Evolutionary conservation across 2,888 invertebrate genomes (phyloP).

Genomic region (Morpho achilles): DNA sequence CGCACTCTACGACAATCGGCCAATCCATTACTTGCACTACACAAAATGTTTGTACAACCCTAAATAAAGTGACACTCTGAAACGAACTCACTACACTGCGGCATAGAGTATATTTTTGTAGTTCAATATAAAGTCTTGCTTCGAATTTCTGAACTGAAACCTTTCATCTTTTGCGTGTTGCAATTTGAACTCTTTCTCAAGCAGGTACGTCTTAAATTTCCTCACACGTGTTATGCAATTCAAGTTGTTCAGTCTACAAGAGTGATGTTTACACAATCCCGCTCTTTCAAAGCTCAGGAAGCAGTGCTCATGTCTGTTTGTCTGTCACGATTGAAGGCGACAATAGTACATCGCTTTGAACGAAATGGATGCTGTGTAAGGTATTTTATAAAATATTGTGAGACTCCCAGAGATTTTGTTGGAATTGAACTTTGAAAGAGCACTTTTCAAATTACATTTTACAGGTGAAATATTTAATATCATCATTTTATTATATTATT

Average conservation of each 20-base stretch:
- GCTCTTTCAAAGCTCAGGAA: conserved; percentile 34
- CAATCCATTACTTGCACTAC: conserved; percentile 36
- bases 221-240: conserved; percentile 10
- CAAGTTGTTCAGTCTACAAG: conserved; percentile 20
- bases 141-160: conserved; percentile 9
- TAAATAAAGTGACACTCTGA: conserved; percentile 6
- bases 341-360: conserved; percentile 27
- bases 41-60: conserved; percentile 28
- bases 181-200: conserved; percentile 8
- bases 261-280: conserved; percentile 36
- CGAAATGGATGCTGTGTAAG: conserved; percentile 28
- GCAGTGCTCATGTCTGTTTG: conserved; percentile 33
- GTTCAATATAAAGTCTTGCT: background rate
- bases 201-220: background rate
- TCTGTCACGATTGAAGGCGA: conserved; percentile 32
- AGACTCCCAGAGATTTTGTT: conserved; percentile 8
- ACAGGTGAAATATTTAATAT: no score
- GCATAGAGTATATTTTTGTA: conserved; percentile 7
- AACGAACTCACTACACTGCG: background rate
- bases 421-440: background rate
- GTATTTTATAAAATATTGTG: conserved; percentile 23
- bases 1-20: conserved; percentile 33
- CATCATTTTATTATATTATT: no score
- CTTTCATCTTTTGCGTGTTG: conserved; percentile 17
- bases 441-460: no score